These are phyloP conservation scores for Idaea aversata DNA, from an alignment of 2,888 invertebrate species.

Conservation along the genomic window DNA sequence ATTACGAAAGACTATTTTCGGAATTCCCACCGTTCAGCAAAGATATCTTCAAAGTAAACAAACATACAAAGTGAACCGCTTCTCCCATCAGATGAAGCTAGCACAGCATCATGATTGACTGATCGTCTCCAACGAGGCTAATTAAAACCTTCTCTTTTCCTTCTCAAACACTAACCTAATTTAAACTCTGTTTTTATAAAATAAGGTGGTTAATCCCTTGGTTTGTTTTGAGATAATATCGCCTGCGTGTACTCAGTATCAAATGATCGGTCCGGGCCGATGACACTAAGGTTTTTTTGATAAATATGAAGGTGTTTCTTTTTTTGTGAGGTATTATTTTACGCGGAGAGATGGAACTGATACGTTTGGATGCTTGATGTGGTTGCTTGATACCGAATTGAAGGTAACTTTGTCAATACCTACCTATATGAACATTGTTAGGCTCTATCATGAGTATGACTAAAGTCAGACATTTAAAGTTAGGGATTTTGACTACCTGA, in stretches of 20 bases:
- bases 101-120: conserved; percentile 12
- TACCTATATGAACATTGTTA: no score
- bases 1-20: no score
- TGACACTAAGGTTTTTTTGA: conserved; percentile 70
- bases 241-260: conserved; percentile 43
- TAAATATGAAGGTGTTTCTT: conserved; percentile 50
- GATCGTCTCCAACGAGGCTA: conserved; percentile 12
- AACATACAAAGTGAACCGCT: not conserved
- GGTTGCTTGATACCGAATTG: conserved; percentile 5
- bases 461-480: no score
- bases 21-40: not conserved
- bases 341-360: conserved; percentile 51
- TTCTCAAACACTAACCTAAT: not conserved
- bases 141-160: conserved; percentile 14
- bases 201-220: conserved; percentile 2
- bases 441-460: no score
- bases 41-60: not conserved
- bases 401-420: not conserved
- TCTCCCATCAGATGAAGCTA: not conserved
- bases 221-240: conserved; percentile 39
- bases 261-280: conserved; percentile 64
- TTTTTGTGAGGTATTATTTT: conserved; percentile 67
- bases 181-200: not conserved
- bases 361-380: conserved; percentile 7
- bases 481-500: no score